Percentiles rank a stretch among this genome's conserved stretches.
These are phyloP conservation scores for Scalopus aquaticus DNA, from an alignment of 2,113 vertebrate genomes.

Conservation along the genomic window DNA sequence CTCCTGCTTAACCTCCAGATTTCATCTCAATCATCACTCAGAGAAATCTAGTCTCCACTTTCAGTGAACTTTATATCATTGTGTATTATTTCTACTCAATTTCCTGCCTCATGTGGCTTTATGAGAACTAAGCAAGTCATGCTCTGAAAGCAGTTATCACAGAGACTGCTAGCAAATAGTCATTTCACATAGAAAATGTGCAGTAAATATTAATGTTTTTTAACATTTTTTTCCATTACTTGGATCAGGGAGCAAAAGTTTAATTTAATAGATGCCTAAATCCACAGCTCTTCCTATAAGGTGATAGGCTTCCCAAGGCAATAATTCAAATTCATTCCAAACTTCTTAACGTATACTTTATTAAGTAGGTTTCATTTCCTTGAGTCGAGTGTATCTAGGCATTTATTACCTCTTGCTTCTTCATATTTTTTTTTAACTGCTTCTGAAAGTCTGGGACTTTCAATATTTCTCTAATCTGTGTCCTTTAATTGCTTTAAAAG, in stretches of 20 bases:
- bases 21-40: not conserved
- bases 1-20: not conserved
- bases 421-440: not conserved
- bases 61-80: not conserved
- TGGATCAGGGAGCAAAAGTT: not conserved
- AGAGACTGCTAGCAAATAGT: not conserved
- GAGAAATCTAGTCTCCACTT: not conserved
- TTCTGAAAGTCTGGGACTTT: not conserved
- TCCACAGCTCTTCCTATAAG: not conserved
- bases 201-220: conserved; percentile 20
- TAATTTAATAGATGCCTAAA: not conserved
- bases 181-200: not conserved
- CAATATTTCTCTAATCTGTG: not conserved
- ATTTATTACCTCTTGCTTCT: not conserved
- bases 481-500: not conserved
- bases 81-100: not conserved
- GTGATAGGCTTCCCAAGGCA: not conserved
- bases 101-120: not conserved
- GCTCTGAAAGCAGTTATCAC: not conserved
- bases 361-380: not conserved
- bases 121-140: not conserved
- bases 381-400: not conserved
- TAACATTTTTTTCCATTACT: not conserved
- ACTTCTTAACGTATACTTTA: not conserved
- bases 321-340: conserved; percentile 2